Conservation (phyloP, 1,140 invertebrate species). For the Eulimnadia texana region DNA sequence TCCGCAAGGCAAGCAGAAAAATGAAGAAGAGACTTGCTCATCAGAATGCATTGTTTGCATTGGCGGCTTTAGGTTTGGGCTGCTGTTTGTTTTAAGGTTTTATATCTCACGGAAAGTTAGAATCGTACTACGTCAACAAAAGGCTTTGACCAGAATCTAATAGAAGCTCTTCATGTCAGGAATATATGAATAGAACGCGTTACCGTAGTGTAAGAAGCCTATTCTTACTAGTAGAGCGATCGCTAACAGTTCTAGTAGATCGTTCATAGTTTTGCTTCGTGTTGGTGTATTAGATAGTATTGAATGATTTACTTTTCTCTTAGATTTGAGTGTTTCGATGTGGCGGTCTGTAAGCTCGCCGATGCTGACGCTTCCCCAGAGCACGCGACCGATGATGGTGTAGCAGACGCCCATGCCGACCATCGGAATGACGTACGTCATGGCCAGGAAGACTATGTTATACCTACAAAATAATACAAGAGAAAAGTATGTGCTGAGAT, state of each 20-base stretch:
- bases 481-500: background rate
- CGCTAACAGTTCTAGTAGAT: no score
- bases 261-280: no score
- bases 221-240: no score
- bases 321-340: conserved; percentile 66
- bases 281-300: background rate
- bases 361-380: conserved; percentile 63
- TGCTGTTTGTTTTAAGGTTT: no score
- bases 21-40: no score
- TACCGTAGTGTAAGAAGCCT: no score
- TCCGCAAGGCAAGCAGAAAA: no score
- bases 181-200: no score
- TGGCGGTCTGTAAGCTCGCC: conserved; percentile 75
- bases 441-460: conserved; percentile 64
- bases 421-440: conserved; percentile 85
- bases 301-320: conserved; percentile 55
- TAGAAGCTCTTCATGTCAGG: background rate
- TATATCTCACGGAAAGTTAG: no score
- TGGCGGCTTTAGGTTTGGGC: no score
- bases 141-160: background rate
- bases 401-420: conserved; percentile 75
- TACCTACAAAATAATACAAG: conserved; percentile 45
- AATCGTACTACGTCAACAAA: background rate
- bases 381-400: conserved; percentile 50
- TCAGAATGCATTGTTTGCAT: no score